Base-by-base conservation (phyloP, 1,140 invertebrate species). In the Capitella teleta region DNA sequence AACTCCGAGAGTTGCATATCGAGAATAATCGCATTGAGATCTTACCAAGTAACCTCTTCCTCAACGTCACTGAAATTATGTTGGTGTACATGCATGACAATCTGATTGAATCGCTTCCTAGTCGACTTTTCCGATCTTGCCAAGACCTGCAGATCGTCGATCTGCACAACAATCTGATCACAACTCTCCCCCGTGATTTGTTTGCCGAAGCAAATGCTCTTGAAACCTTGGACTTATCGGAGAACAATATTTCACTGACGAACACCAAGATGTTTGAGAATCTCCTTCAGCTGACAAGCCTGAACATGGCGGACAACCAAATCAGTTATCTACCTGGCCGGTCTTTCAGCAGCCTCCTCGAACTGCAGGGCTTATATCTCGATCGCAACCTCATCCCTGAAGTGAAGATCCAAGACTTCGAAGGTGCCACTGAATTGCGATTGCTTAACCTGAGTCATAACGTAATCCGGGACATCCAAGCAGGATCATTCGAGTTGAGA, bases 391-490 rank as follows among this genome's bases (percentile, higher is more conserved):
- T 25, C 19, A 38, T 49, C 5, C 21, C 24, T 14, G 23, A 16
- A n/a, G 40, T 49, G 14, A 49, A 8, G 10, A 21, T n/a, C 3
- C 14, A 43, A 16, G 32, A 25, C 36, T 49, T 49, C 14, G 25
- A 38, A 25, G n/a, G 23, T 5, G 14, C 41, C 14, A 19, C 14
- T 8, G 18, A 37, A n/a, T 25, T 49, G 14, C 28, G 47, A 16
- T 25, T 12, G 30, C n/a, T 49, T 14, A 38, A 49, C 23, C 47
- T 49, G 5, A 43, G 36, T 14, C 25, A 49, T 5, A 49, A 49
- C 47, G 16, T 24, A 6, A 49, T 49, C 30, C 23, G 24, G 5
- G 21, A 6, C 34, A 37, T 49, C 16, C 32, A 49, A 12, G 24
- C 23, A 23, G 21, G 32, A 19, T 14, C 34, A 8, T 49, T 49